These are phyloP conservation scores for Idaea aversata DNA, from an alignment of 2,888 invertebrate genomes.

Conservation along the genomic window DNA sequence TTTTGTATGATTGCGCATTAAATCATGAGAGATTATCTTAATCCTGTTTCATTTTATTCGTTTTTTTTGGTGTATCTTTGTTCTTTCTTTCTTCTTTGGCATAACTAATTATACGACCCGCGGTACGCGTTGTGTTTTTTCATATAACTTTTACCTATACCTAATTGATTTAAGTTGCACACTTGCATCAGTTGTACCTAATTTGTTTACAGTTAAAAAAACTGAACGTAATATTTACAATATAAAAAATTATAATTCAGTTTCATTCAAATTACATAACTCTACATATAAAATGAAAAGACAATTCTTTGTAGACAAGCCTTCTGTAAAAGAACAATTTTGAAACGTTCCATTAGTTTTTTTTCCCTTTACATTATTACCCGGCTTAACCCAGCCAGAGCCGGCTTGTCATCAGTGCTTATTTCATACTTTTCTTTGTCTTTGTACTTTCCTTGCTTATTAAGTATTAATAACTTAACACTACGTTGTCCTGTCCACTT, in stretches of 20 bases:
- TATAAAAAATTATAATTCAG: too few relatives aligned
- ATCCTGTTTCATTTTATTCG: neutral
- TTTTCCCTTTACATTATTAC: constrained; percentile 11
- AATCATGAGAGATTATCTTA: neutral
- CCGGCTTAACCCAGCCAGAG: constrained; percentile 35
- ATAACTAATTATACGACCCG: neutral
- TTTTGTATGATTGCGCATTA: neutral
- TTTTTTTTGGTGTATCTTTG: neutral
- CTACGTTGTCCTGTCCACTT: constrained; percentile 27
- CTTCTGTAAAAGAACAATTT: neutral
- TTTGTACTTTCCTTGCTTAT: constrained; percentile 33
- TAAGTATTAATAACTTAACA: constrained; percentile 43
- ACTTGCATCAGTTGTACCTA: too few relatives aligned
- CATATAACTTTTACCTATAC: too few relatives aligned
- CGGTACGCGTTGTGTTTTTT: too few relatives aligned
- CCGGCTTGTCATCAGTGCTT: constrained; percentile 41
- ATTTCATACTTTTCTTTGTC: constrained; percentile 35
- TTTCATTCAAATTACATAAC: neutral
- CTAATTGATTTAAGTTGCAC: too few relatives aligned
- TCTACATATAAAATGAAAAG: neutral
- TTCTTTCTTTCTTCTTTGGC: neutral
- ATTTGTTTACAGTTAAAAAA: too few relatives aligned
- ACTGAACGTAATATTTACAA: too few relatives aligned
- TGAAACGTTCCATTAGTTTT: neutral
- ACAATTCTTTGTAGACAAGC: neutral